Evolutionary conservation across 2,797 vertebrate genomes (phyloP).

Genomic region (Tangara arthus): DNA sequence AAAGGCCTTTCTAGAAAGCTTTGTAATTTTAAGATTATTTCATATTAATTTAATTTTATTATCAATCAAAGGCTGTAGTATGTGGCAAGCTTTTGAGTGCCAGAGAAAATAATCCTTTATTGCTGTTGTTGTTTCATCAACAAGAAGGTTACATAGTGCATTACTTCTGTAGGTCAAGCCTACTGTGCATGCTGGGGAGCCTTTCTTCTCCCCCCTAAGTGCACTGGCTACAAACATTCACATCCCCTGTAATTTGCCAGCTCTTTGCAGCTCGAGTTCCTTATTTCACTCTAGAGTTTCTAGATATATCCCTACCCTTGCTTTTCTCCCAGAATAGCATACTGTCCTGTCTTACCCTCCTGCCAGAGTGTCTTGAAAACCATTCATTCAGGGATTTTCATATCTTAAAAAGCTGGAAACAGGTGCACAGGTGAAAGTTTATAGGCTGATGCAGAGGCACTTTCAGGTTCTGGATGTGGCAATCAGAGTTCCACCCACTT

Average conservation of each 20-base stretch:
- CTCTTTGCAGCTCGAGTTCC: background rate
- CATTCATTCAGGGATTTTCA: background rate
- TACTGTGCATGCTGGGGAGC: background rate
- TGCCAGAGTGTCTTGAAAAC: background rate
- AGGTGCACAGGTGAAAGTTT: background rate
- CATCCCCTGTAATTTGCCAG: background rate
- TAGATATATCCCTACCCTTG: background rate
- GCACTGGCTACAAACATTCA: background rate
- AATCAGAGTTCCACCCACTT: background rate
- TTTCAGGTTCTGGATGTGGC: background rate
- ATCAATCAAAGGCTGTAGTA: constrained; percentile 33
- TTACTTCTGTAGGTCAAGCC: constrained; percentile 9
- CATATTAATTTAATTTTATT: constrained; percentile 51
- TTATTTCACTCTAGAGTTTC: background rate
- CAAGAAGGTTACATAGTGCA: background rate
- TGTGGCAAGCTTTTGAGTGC: background rate
- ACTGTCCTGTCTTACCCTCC: background rate
- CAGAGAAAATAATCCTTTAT: constrained; percentile 46
- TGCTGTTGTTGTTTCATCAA: constrained; percentile 45
- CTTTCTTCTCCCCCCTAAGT: constrained; percentile 20
- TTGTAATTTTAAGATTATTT: constrained; percentile 60
- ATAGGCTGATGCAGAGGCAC: background rate
- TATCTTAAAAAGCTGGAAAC: background rate
- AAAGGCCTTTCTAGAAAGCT: constrained; percentile 41
- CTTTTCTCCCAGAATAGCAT: background rate